Evolutionary conservation across 2,113 vertebrate genomes (phyloP), one percentile per base, ranked within the genome.

Genomic region (Tringa solitaria): DNA sequence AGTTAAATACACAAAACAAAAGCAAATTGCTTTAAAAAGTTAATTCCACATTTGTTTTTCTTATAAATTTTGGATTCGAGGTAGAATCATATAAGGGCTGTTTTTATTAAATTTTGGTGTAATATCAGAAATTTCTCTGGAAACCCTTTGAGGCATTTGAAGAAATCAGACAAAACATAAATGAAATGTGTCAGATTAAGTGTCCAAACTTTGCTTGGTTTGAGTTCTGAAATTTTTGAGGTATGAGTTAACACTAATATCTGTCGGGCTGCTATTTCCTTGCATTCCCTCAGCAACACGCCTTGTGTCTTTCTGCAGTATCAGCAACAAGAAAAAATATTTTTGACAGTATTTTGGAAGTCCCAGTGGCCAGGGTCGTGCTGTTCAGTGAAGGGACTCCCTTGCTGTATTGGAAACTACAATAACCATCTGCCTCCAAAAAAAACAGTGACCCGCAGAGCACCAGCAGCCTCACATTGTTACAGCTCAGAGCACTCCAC

Each of bases 401-500:
- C 73, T 6, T 46, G 28, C 84, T 84, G 0, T 41, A 14, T 26
- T 78, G 86, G 76, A 94, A 94, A 90, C 60, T 56, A 35, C 46
- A 70, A 70, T 54, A 91, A 75, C 9, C 45, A 12, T 76, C 56
- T 70, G n/a, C 37, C 80, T 97, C 82, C 84, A 97, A 95, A 95
- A 46, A 91, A 95, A 97, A 74, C 73, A 89, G 84, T 61, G 68
- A 82, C 72, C 74, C 13, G 1, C 37, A 48, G 83, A 65, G 75
- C 6, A 3, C 57, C 59, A 85, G 37, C 33, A 96, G 45, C 57
- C 43, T 92, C 82, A 50, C 76, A 63, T 70, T 89, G 75, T 94
- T 92, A 79, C 69, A 90, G 79, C 78, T 74, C 90, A 27, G 61
- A 94, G 39, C 37, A n/a, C 84, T 91, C 95, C 94, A 83, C 90